These are phyloP conservation scores for Charadrius vociferus DNA, from an alignment of 2,113 vertebrate genomes.

Conservation along the genomic window DNA sequence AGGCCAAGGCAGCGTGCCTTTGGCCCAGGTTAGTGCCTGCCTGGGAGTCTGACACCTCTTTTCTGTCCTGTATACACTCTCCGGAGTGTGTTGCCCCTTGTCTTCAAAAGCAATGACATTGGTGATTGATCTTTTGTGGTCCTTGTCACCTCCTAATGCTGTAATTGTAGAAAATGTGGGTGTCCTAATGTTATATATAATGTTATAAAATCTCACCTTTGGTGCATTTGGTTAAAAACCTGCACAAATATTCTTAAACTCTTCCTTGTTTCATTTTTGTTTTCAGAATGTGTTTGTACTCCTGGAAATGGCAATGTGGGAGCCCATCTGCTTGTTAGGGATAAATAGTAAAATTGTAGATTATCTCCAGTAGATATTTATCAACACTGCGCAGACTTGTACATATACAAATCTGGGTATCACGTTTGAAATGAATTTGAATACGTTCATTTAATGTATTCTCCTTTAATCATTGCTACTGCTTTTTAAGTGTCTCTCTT, in stretches of 20 bases:
- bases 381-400: neutral
- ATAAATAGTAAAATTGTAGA: slow-evolving; percentile 8
- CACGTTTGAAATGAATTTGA: neutral
- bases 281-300: neutral
- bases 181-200: neutral
- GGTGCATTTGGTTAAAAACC: neutral
- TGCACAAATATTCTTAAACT: neutral
- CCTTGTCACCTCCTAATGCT: neutral
- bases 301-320: neutral
- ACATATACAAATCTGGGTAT: slow-evolving; percentile 17
- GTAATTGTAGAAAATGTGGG: neutral
- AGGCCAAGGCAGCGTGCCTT: accelerated
- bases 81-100: neutral
- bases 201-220: neutral
- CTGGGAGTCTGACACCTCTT: neutral
- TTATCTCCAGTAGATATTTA: slow-evolving; percentile 33
- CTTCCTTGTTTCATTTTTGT: neutral
- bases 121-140: neutral
- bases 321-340: slow-evolving; percentile 55
- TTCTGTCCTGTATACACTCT: neutral
- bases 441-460: neutral
- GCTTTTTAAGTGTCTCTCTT: neutral
- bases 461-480: neutral
- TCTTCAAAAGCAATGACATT: neutral
- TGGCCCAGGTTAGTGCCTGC: neutral